A percentile compares a stretch with the other conserved stretches of the same genome.
phyloP scores from a whole-genome alignment of 2,113 vertebrate genomes.

The Rhinogobius similis region DNA sequence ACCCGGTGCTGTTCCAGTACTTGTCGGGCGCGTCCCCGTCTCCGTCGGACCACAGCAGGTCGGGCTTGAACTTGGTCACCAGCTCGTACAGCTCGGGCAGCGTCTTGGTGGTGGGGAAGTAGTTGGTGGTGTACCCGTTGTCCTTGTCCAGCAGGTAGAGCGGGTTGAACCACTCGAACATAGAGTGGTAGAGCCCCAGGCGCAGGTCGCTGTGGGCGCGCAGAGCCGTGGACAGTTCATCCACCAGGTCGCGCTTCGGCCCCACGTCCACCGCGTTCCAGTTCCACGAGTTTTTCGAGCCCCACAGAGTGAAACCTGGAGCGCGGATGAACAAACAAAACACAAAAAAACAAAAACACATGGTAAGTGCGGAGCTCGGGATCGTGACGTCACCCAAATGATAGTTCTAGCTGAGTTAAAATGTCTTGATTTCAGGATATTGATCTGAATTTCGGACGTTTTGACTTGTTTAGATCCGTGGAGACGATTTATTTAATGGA shows the following conservation, averaged over 20 bases:
- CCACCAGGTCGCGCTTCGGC: slow-evolving; percentile 86
- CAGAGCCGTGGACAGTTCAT: slow-evolving; percentile 82
- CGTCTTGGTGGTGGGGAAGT: slow-evolving; percentile 84
- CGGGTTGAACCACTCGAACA: slow-evolving; percentile 97
- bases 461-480: too few relatives aligned
- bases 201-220: slow-evolving; percentile 77
- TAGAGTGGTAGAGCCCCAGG: slow-evolving; percentile 93
- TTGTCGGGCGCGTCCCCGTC: slow-evolving; percentile 84
- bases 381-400: too few relatives aligned
- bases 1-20: slow-evolving; percentile 97
- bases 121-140: slow-evolving; percentile 77
- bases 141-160: slow-evolving; percentile 81
- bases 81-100: slow-evolving; percentile 92
- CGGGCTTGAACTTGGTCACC: slow-evolving; percentile 84
- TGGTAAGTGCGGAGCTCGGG: too few relatives aligned
- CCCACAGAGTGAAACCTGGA: slow-evolving; percentile 95
- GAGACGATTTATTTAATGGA: too few relatives aligned
- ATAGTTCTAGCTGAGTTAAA: too few relatives aligned
- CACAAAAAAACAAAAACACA: too few relatives aligned
- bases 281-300: slow-evolving; percentile 91
- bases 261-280: slow-evolving; percentile 93
- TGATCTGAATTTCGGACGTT: too few relatives aligned
- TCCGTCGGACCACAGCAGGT: slow-evolving; percentile 94
- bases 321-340: slow-evolving; percentile 23
- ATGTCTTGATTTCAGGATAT: too few relatives aligned